A percentile compares a stretch with the other conserved stretches of the same genome.
Conservation (phyloP, 1,140 invertebrate genomes). For the Cotesia vestalis region DNA sequence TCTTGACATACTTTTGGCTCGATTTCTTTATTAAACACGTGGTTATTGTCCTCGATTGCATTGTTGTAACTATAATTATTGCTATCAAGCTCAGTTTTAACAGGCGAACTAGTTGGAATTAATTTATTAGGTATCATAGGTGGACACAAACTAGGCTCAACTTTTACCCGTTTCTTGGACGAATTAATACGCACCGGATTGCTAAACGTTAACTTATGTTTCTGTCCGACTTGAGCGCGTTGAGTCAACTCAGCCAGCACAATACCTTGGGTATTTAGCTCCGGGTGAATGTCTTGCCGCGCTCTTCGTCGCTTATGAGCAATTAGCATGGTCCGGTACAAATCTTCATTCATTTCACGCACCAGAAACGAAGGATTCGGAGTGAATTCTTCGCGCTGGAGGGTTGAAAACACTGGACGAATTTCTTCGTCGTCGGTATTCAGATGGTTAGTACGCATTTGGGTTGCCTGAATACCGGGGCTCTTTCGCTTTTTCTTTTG, state of each 20-base stretch:
- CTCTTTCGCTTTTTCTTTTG: constrained; percentile 73
- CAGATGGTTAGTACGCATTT: constrained; percentile 57
- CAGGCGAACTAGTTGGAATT: constrained; percentile 41
- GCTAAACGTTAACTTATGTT: constrained; percentile 56
- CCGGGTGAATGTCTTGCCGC: constrained; percentile 68
- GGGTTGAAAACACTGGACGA: constrained; percentile 65
- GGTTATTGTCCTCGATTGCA: constrained; percentile 52
- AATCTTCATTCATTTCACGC: constrained; percentile 73
- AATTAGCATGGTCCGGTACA: constrained; percentile 73
- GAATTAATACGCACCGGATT: constrained; percentile 49
- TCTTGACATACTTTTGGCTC: constrained; percentile 30
- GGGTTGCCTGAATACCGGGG: constrained; percentile 69
- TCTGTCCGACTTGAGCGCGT: constrained; percentile 64
- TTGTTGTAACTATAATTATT: constrained; percentile 53
- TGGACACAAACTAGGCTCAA: constrained; percentile 49
- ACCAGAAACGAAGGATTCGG: constrained; percentile 62
- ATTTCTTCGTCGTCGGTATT: constrained; percentile 55
- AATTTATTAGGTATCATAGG: constrained; percentile 41
- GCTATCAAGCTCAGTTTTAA: constrained; percentile 58
- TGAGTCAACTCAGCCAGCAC: constrained; percentile 69
- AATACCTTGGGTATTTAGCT: constrained; percentile 70
- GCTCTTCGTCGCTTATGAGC: constrained; percentile 73
- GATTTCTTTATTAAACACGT: constrained; percentile 47
- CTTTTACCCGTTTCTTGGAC: constrained; percentile 60
- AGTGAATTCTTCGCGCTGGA: constrained; percentile 64